phyloP scores from a whole-genome alignment of 2,888 invertebrate genomes.

The Neoaliturus tenellus region DNA sequence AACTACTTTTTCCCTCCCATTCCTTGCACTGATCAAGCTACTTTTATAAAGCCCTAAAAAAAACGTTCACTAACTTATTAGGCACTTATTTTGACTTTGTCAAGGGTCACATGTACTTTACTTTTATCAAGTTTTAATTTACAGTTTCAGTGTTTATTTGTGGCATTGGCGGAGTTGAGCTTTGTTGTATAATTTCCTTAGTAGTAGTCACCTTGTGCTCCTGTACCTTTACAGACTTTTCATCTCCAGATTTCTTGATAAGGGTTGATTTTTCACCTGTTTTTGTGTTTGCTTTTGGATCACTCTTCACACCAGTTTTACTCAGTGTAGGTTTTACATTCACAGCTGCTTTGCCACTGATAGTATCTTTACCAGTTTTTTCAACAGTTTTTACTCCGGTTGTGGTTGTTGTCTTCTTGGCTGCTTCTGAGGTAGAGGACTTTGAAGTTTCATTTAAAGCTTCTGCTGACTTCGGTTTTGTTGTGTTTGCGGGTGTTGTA shows the following conservation, averaged over 20 bases:
- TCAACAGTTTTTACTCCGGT: conserved; percentile 70
- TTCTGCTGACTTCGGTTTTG: background rate
- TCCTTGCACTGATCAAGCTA: background rate
- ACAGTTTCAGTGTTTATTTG: background rate
- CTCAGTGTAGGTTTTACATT: conserved; percentile 26
- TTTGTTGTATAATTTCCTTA: conserved; percentile 9
- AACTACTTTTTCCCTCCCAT: background rate
- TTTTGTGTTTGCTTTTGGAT: conserved; percentile 39
- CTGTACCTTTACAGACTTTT: conserved; percentile 8
- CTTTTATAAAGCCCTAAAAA: background rate
- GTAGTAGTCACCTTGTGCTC: conserved; percentile 46
- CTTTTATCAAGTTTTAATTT: background rate
- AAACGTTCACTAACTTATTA: too few relatives aligned
- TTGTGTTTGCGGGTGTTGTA: conserved; percentile 64
- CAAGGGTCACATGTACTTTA: too few relatives aligned
- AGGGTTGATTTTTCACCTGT: conserved; percentile 49
- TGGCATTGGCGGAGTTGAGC: background rate
- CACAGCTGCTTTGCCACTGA: conserved; percentile 74
- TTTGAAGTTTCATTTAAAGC: background rate
- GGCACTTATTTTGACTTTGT: too few relatives aligned
- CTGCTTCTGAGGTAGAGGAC: background rate
- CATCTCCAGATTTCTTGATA: conserved; percentile 39
- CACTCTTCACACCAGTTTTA: conserved; percentile 57
- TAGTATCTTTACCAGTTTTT: conserved; percentile 78
- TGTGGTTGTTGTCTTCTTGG: conserved; percentile 64